These are phyloP conservation scores for Ornithorhynchus anatinus DNA, from an alignment of 2,113 vertebrate species.

Conservation along the genomic window DNA sequence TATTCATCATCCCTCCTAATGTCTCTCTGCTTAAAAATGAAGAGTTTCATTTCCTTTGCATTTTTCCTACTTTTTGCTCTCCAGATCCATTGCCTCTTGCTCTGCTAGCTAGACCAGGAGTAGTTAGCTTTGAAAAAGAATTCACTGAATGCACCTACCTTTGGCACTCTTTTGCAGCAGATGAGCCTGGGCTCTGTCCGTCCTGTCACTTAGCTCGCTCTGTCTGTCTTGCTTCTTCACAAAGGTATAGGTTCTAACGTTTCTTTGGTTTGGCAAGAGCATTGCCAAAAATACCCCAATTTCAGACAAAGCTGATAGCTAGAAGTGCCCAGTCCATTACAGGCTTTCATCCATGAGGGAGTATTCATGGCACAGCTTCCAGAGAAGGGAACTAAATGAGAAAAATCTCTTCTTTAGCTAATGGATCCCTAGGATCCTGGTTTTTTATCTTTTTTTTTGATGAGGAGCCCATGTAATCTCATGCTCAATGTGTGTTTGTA, in stretches of 20 bases:
- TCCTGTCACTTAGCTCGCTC: not conserved
- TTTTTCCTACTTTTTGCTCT: not conserved
- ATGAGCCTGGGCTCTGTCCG: not conserved
- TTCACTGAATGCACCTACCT: conserved; percentile 31
- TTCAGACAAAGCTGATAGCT: conserved; percentile 54
- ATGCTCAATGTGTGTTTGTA: not conserved
- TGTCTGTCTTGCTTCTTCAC: conserved; percentile 40
- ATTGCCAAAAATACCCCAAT: conserved; percentile 30
- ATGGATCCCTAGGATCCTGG: not conserved
- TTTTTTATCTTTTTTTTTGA: conserved; percentile 26
- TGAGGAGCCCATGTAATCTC: not conserved
- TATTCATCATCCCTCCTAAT: not conserved
- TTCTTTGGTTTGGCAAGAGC: conserved; percentile 32
- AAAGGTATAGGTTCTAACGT: conserved; percentile 2
- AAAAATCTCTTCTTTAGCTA: conserved; percentile 13
- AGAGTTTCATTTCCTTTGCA: not conserved
- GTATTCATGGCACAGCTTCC: not conserved
- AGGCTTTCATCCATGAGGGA: not conserved
- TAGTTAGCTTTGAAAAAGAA: conserved; percentile 21
- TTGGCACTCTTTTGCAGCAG: not conserved
- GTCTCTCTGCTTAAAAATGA: not conserved
- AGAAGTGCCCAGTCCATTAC: not conserved
- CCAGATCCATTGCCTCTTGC: not conserved
- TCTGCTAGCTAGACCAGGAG: not conserved
- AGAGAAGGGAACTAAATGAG: conserved; percentile 40